Percentiles rank a stretch among this genome's conserved stretches.
phyloP scores from a whole-genome alignment of 2,888 invertebrate genomes.

The Pachliopta kotzebuea region DNA sequence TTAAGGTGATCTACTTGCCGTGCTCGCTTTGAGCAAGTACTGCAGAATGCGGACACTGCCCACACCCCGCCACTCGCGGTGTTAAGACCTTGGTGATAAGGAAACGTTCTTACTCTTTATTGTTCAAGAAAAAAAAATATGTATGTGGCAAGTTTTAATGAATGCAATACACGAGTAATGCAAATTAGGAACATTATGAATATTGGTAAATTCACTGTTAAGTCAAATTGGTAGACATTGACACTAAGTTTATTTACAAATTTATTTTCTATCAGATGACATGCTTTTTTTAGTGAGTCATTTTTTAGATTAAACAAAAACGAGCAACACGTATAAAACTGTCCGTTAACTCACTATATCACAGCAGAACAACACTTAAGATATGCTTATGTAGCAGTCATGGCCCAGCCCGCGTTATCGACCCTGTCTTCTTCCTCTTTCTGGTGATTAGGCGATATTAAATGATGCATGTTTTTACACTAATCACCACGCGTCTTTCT shows the following conservation, averaged over 20 bases:
- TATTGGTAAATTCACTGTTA: slow-evolving; percentile 30
- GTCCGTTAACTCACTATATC: slow-evolving; percentile 78
- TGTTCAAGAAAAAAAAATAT: slow-evolving; percentile 7
- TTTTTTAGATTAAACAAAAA: slow-evolving; percentile 56
- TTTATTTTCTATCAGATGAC: slow-evolving; percentile 54
- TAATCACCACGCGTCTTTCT: slow-evolving; percentile 59
- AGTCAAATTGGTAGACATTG: slow-evolving; percentile 31
- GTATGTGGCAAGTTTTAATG: slow-evolving; percentile 19
- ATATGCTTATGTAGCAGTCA: slow-evolving; percentile 67
- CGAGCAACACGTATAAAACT: slow-evolving; percentile 58
- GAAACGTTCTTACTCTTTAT: slow-evolving; percentile 48
- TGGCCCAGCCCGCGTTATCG: slow-evolving; percentile 45
- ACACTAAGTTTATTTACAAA: slow-evolving; percentile 73
- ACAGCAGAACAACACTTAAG: slow-evolving; percentile 78
- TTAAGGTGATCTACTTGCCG: slow-evolving; percentile 73
- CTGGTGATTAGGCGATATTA: slow-evolving; percentile 70
- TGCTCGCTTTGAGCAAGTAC: slow-evolving; percentile 51
- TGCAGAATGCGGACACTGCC: slow-evolving; percentile 74
- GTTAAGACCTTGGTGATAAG: slow-evolving; percentile 50
- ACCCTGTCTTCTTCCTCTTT: slow-evolving; percentile 40
- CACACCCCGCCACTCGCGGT: slow-evolving; percentile 47
- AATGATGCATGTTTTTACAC: slow-evolving; percentile 68
- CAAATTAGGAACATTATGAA: slow-evolving; percentile 33
- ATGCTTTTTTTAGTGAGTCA: slow-evolving; percentile 48
- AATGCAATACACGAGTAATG: slow-evolving; percentile 28